Conservation (phyloP, 1,140 invertebrate species). For the Drosophila persimilis region DNA sequence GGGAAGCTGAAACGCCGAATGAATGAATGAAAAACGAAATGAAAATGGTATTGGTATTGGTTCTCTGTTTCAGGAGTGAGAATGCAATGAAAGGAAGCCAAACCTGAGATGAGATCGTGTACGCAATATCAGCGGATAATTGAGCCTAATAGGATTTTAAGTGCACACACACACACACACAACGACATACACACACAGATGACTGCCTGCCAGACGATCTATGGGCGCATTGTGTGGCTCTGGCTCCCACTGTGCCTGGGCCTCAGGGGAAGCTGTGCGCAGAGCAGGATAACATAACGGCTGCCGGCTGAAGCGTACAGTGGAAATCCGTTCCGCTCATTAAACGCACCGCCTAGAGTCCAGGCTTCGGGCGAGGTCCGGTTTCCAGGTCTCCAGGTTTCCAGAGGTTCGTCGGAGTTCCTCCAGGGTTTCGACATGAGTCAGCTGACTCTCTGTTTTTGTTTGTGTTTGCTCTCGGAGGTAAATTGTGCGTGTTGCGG, state of each 20-base stretch:
- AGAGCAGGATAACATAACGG: conserved; percentile 63
- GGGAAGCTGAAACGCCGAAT: conserved; percentile 40
- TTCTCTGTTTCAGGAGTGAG: no score
- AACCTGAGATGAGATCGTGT: conserved; percentile 75
- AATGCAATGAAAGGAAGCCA: conserved; percentile 35
- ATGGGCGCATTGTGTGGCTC: conserved; percentile 52
- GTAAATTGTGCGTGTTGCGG: conserved; percentile 78
- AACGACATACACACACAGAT: conserved; percentile 23
- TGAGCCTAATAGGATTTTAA: conserved; percentile 83
- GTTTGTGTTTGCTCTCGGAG: conserved; percentile 66
- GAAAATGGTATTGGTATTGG: neutral
- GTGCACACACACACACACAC: conserved; percentile 57
- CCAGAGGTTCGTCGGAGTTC: conserved; percentile 24
- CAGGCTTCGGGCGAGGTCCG: conserved; percentile 12
- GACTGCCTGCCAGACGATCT: conserved; percentile 27
- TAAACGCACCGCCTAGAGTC: conserved; percentile 68
- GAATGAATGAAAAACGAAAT: conserved; percentile 47
- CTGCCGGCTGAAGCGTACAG: conserved; percentile 57
- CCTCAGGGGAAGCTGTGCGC: conserved; percentile 55
- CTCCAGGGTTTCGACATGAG: conserved; percentile 56
- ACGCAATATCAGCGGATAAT: conserved; percentile 82
- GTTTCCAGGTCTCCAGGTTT: conserved; percentile 24
- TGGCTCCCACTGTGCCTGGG: conserved; percentile 66
- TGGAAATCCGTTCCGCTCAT: conserved; percentile 79
- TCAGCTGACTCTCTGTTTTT: conserved; percentile 67